Base-by-base conservation (phyloP, 2,797 vertebrate genomes). In the Cuniculus paca region DNA sequence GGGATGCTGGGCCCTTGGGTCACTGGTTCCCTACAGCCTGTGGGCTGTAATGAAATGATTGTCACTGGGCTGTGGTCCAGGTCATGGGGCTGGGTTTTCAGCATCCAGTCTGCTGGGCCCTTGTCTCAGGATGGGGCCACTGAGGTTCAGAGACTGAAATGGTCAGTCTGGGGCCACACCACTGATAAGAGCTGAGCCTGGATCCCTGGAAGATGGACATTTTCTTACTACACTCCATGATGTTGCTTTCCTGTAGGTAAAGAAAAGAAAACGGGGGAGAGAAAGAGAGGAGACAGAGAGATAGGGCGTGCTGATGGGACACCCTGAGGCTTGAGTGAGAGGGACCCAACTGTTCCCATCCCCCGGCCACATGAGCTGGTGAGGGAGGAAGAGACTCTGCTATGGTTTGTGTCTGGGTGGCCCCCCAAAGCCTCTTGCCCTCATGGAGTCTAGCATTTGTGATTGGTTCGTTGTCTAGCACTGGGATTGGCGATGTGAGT, bases 21-120 rank as follows among this genome's bases (percentile, higher is more conserved):
- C 2, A 4, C 7, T 0, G 16, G 2, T 28, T 1, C 12, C 31
- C 61, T 31, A 2, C 10, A 11, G 13, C 0, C 1, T 2, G 36
- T 31, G 34, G 50, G 68, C 0, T 0, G 0, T 5, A 0, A 16
- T 24, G 20, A 61, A 19, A 22, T 11, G 63, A 22, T 2, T 17
- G 16, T 1, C 1, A 20, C 34, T 1, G 28, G 26, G n/a, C 0
- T 77, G 45, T 10, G 28, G 45, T 5, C 6, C 19, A 42, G 58
- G 65, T 2, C 20, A 8, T 24, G 0, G 3, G 61, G 31, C 11
- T 63, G 16, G 48, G 22, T 20, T 24, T 36, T 19, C 36, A 16
- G 3, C 0, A 2, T 11, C 34, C 63, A 24, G 28, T 34, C 2
- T 16, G 3, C 6, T 56, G 58, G 1, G 24, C 5, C 16, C 0